phyloP scores from a whole-genome alignment of 2,888 invertebrate species.

The Thysanoteuthis rhombus region DNA sequence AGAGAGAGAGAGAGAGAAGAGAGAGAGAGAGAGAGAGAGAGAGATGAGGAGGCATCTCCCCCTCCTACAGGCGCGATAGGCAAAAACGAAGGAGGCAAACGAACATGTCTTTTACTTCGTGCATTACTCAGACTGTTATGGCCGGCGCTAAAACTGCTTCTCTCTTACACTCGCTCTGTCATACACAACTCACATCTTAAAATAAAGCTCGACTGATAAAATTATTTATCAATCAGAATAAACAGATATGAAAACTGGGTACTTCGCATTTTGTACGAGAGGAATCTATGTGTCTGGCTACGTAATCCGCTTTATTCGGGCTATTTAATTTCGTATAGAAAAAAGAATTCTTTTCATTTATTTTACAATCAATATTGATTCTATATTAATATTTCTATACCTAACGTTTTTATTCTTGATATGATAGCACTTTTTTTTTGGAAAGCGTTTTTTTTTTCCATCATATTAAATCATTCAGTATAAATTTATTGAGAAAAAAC shows the following conservation, averaged over 20 bases:
- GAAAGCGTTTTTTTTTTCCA: background rate
- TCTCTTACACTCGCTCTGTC: background rate
- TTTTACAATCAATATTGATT: background rate
- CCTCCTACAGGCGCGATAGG: too few species aligned
- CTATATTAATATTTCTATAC: background rate
- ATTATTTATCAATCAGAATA: background rate
- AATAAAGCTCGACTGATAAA: background rate
- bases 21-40: too few species aligned
- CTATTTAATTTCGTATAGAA: background rate
- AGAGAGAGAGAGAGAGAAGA: too few species aligned
- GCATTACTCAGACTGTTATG: background rate
- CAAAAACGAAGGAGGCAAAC: background rate
- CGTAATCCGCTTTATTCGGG: background rate
- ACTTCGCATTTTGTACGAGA: background rate
- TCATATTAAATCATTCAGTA: background rate
- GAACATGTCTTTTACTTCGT: too few species aligned
- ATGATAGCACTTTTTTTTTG: too few species aligned
- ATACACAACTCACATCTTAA: background rate
- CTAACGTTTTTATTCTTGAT: background rate
- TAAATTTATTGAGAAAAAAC: background rate
- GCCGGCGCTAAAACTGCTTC: background rate
- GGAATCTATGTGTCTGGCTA: background rate
- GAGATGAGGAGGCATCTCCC: too few species aligned
- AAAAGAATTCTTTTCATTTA: background rate
- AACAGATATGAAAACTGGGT: background rate